Base-by-base conservation (phyloP, 1,140 invertebrate species). In the Himalopsyche phryganea region DNA sequence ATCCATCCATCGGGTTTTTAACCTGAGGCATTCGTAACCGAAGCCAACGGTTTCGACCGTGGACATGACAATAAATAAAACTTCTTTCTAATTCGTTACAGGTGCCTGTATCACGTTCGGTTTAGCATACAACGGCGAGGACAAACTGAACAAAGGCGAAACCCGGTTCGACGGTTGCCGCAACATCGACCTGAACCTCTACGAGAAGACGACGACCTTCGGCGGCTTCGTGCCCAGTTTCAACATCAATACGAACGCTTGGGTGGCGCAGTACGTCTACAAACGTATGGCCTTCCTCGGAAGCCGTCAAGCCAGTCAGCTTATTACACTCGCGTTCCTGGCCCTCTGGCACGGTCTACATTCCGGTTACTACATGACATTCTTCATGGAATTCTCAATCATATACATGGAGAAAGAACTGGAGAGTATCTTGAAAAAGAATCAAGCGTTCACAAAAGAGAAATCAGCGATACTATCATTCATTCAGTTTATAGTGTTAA, bases 281-380 rank as follows among this genome's bases (percentile, higher is more conserved):
- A 98, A 97, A 71, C 78, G 94, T 9, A 74, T 97, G 10, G 91
- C 89, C 68, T 97, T 97, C 72, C 75, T 98, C 1, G 89, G 89
- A 15, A 95, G 91, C 70, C 85, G 87, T 23, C 76, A 86, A n/a
- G 72, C 90, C 4, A 96, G 93, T 50, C 94, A 97, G 73, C 71
- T 83, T 1, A 79, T 83, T 0, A 90, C 94, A 0, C 75, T 98
- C 13, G 38, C 85, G 0, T 98, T 96, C 73, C 80, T 98, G 7
- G 92, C 95, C 0, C 58, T 96, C 0, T 98, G 95, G 95, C 94
- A 98, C 71, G 95, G 95, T 11, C 83, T 91, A 36, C 88, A 94
- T 65, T 85, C 85, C 9, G 93, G 94, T 2, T 98, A 98, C 67
- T 98, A 95, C 68, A 78, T 92, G 61, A 89, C 87, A 41, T 98